phyloP scores from a whole-genome alignment of 2,797 vertebrate genomes.

The Bucorvus abyssinicus region DNA sequence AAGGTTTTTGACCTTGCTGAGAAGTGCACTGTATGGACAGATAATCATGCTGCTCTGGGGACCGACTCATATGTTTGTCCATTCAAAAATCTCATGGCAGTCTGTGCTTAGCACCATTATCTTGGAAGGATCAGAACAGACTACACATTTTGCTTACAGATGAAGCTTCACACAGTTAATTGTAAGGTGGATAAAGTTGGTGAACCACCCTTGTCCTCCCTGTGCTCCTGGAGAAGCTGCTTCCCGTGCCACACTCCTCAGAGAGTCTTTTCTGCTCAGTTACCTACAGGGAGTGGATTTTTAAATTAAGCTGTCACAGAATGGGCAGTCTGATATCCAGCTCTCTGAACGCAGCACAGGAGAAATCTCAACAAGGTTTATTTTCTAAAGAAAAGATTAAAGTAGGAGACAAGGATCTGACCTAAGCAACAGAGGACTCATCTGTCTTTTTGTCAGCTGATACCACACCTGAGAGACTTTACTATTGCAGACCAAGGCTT shows the following conservation, averaged over 20 bases:
- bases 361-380: not conserved
- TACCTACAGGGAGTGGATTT: not conserved
- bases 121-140: not conserved
- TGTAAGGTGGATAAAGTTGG: not conserved
- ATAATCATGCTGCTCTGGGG: not conserved
- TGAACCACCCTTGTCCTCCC: not conserved
- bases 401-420: not conserved
- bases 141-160: not conserved
- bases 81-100: not conserved
- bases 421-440: not conserved
- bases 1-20: not conserved
- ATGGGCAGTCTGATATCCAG: not conserved
- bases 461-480: not conserved
- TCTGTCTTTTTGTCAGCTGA: not conserved
- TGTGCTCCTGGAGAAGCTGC: not conserved
- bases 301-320: not conserved
- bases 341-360: not conserved
- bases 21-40: not conserved
- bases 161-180: not conserved
- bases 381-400: not conserved
- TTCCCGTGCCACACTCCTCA: not conserved
- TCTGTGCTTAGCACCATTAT: not conserved
- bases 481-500: not conserved
- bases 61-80: fast-evolving
- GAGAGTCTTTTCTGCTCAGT: not conserved